These are phyloP conservation scores for Macquaria ambigua DNA, from an alignment of 2,113 vertebrate genomes.

Conservation along the genomic window DNA sequence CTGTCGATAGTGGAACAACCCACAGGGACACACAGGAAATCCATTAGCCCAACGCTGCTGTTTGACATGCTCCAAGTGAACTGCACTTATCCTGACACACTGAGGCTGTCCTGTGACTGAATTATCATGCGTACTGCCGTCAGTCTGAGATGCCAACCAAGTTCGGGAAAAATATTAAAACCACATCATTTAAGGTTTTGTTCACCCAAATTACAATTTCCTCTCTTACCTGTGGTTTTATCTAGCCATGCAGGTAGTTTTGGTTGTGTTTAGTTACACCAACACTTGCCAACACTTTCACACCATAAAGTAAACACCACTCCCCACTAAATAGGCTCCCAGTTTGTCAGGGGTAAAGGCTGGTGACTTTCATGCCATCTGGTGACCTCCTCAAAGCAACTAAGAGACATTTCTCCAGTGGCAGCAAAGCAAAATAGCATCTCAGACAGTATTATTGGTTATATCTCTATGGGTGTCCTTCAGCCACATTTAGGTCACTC, in stretches of 20 bases:
- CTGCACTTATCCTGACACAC: slow-evolving; percentile 65
- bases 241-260: neutral
- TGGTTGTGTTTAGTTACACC: neutral
- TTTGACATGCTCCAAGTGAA: slow-evolving; percentile 75
- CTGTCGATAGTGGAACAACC: slow-evolving; percentile 75
- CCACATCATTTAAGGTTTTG: neutral
- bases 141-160: neutral
- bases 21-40: slow-evolving; percentile 76
- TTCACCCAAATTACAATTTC: neutral
- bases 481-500: slow-evolving; percentile 75
- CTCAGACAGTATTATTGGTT: slow-evolving; percentile 69
- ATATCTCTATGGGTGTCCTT: slow-evolving; percentile 76
- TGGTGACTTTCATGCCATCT: slow-evolving; percentile 81
- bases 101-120: slow-evolving; percentile 39
- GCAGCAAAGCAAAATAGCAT: slow-evolving; percentile 63
- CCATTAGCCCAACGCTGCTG: slow-evolving; percentile 71
- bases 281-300: slow-evolving; percentile 46
- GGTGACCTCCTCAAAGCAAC: slow-evolving; percentile 77
- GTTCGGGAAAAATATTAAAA: slow-evolving; percentile 13
- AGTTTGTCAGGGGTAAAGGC: slow-evolving; percentile 65
- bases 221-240: neutral
- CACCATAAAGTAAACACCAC: slow-evolving; percentile 51
- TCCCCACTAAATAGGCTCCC: slow-evolving; percentile 49
- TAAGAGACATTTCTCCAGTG: slow-evolving; percentile 65
- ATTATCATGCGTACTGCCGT: slow-evolving; percentile 29